These are phyloP conservation scores for Theonella swinhoei DNA, from an alignment of 37 sponge, comb jelly and placozoan species.

Conservation along the genomic window DNA sequence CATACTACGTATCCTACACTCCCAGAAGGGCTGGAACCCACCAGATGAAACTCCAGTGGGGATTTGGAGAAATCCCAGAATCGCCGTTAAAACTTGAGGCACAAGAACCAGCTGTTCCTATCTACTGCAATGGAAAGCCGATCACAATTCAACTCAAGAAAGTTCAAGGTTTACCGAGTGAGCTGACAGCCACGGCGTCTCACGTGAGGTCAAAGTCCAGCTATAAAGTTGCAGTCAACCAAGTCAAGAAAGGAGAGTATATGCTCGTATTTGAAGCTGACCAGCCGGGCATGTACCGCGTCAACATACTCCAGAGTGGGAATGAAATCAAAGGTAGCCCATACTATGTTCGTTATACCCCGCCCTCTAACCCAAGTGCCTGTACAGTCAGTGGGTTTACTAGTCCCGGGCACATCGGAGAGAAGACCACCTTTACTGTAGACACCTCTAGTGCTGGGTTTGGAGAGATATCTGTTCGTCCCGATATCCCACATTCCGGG, in stretches of 20 bases:
- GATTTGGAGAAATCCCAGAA: conserved; percentile 16
- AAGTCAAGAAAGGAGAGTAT: conserved; percentile 21
- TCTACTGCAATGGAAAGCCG: conserved; percentile 20
- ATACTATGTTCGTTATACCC: conserved; percentile 22
- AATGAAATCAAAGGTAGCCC: conserved; percentile 42
- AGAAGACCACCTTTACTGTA: conserved; percentile 51
- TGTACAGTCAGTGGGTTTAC: conserved; percentile 36
- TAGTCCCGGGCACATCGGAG: conserved; percentile 19
- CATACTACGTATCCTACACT: conserved; percentile 41
- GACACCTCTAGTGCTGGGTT: conserved; percentile 70
- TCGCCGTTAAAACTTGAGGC: conserved; percentile 48
- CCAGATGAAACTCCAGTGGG: conserved; percentile 34
- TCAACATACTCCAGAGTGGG: not conserved
- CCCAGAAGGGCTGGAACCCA: conserved; percentile 48
- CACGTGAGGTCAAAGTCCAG: conserved; percentile 11
- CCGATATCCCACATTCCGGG: conserved; percentile 31
- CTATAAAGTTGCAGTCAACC: conserved; percentile 34
- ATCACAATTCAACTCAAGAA: conserved; percentile 19
- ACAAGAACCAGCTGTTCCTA: not conserved
- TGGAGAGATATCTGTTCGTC: conserved; percentile 65
- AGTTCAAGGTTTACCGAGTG: conserved; percentile 13
- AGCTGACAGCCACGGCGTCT: conserved; percentile 24
- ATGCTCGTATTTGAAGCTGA: conserved; percentile 25
- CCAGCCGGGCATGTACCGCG: conserved; percentile 33
- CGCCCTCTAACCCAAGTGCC: conserved; percentile 39